These are phyloP conservation scores for Daptonema setosum DNA, from an alignment of 2,888 invertebrate genomes.

Conservation along the genomic window DNA sequence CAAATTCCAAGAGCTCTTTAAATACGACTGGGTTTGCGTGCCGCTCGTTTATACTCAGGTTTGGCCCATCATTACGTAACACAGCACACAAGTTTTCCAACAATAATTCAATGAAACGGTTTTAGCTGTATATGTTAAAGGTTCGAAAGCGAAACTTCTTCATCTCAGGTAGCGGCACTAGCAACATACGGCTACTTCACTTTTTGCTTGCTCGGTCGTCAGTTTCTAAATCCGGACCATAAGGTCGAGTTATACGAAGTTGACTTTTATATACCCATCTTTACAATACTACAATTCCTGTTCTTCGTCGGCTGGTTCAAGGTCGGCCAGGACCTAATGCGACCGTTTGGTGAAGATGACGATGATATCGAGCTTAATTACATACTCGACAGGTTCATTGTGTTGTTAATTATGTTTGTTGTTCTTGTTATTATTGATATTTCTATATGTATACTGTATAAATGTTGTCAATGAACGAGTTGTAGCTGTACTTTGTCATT, in stretches of 20 bases:
- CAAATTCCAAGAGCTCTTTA: conserved; percentile 6
- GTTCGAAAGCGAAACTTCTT: too few species aligned
- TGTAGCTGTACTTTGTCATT: too few species aligned
- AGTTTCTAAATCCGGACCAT: not conserved
- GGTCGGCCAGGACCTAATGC: conserved; percentile 5
- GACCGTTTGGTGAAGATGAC: conserved; percentile 2
- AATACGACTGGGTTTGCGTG: conserved; percentile 18
- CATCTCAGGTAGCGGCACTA: not conserved
- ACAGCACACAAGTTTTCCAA: not conserved
- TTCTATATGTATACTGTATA: too few species aligned
- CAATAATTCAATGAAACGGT: not conserved
- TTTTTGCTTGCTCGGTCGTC: not conserved
- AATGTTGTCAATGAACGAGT: too few species aligned
- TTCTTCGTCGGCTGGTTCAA: conserved; percentile 6
- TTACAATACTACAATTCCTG: conserved; percentile 1
- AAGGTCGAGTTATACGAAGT: not conserved
- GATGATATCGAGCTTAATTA: conserved; percentile 4
- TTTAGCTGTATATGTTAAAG: not conserved
- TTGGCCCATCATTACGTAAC: not conserved
- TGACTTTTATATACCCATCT: not conserved
- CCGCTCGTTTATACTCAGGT: conserved; percentile 17
- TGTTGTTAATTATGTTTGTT: too few species aligned
- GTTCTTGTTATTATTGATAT: too few species aligned
- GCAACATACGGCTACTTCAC: conserved; percentile 2
- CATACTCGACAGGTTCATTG: conserved; percentile 3